Percentiles rank a stretch among this genome's conserved stretches.
These are phyloP conservation scores for Labeo calbasu DNA, from an alignment of 2,797 vertebrate species.

Conservation along the genomic window DNA sequence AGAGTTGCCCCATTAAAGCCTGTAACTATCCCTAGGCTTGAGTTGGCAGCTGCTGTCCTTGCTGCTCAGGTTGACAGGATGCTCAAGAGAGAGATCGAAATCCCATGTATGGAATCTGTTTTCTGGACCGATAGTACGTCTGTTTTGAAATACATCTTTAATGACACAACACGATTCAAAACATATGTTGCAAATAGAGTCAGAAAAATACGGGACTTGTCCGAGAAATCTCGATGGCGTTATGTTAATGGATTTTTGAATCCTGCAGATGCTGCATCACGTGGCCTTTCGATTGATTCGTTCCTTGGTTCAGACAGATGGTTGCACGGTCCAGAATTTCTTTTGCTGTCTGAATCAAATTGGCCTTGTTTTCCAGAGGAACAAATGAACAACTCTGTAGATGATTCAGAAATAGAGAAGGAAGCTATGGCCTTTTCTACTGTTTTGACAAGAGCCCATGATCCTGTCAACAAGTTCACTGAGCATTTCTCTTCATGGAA, in stretches of 20 bases:
- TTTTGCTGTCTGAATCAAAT: not conserved
- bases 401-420: not conserved
- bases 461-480: not conserved
- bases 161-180: not conserved
- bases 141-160: not conserved
- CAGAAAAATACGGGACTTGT: not conserved
- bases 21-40: not conserved
- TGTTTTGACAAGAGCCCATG: not conserved
- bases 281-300: not conserved
- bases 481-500: constrained; percentile 8
- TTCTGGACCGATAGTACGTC: not conserved
- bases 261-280: not conserved
- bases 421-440: not conserved
- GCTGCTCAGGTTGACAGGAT: not conserved
- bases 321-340: not conserved
- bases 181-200: not conserved
- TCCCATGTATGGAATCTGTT: not conserved
- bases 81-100: constrained; percentile 1
- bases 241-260: not conserved
- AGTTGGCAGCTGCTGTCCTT: not conserved
- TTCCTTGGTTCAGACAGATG: not conserved
- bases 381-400: not conserved
- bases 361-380: constrained; percentile 5
- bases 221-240: not conserved
- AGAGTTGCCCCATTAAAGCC: constrained; percentile 8